These are phyloP conservation scores for Amblyornis subalaris DNA, from an alignment of 2,113 vertebrate genomes.

Conservation along the genomic window DNA sequence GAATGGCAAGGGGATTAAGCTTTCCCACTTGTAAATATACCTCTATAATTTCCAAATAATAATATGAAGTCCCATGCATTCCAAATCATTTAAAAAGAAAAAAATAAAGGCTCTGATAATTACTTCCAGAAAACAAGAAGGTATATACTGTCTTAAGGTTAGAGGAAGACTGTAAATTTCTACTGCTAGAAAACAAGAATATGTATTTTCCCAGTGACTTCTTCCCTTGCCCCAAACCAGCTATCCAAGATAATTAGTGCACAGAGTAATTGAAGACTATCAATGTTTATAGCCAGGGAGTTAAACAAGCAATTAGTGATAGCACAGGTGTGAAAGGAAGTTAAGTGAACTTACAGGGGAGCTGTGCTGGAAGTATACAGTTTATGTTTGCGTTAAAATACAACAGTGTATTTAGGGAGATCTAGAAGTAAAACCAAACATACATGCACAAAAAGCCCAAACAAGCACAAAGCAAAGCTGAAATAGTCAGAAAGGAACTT, in stretches of 20 bases:
- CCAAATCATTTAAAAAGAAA: neutral
- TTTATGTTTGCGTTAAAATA: neutral
- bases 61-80: neutral
- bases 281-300: constrained; percentile 31
- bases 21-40: neutral
- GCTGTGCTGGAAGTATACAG: neutral
- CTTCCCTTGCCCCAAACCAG: constrained; percentile 21
- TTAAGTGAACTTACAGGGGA: neutral
- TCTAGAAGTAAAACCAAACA: neutral
- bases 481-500: neutral
- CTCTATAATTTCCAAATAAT: neutral
- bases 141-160: neutral
- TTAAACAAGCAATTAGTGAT: constrained; percentile 36
- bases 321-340: constrained; percentile 32
- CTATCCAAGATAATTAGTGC: constrained; percentile 25
- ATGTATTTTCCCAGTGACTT: neutral
- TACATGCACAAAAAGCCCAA: accelerated
- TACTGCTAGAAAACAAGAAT: neutral
- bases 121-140: neutral
- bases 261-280: constrained; percentile 26
- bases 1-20: neutral
- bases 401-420: neutral
- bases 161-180: neutral
- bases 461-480: neutral
- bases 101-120: neutral